Evolutionary conservation across 2,113 vertebrate genomes (phyloP).

Genomic region (Irena cyanogastra): DNA sequence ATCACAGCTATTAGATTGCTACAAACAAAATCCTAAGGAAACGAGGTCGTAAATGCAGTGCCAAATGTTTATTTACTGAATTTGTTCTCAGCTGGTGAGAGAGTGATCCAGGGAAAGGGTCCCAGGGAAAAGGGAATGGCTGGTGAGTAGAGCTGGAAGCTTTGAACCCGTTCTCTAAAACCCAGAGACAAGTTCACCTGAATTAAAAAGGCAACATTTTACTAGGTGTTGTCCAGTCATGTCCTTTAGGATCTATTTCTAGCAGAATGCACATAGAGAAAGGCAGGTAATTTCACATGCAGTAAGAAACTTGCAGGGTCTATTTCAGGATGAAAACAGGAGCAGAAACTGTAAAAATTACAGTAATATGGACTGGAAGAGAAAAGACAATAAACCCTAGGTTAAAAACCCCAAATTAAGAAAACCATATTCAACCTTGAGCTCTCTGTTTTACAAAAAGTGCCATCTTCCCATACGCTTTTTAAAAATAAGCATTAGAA

Average conservation of each 20-base stretch:
- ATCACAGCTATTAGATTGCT: not conserved
- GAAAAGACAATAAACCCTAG: not conserved
- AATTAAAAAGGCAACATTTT: not conserved
- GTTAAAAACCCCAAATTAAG: not conserved
- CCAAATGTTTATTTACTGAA: not conserved
- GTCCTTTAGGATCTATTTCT: not conserved
- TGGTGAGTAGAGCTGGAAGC: not conserved
- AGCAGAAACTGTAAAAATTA: not conserved
- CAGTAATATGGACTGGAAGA: not conserved
- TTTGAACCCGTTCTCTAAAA: not conserved
- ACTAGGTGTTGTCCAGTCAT: not conserved
- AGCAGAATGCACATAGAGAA: not conserved
- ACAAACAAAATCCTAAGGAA: not conserved
- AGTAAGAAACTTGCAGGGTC: not conserved
- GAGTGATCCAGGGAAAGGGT: not conserved
- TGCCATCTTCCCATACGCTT: not conserved
- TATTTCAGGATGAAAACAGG: not conserved
- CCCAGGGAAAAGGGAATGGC: not conserved
- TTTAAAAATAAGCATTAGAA: not conserved
- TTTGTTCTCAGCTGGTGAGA: not conserved
- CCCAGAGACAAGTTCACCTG: not conserved
- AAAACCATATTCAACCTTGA: not conserved
- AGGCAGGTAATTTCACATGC: not conserved
- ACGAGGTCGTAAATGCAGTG: not conserved
- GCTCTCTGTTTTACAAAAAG: not conserved